Evolutionary conservation across 1,140 invertebrate genomes (phyloP), one percentile per base, ranked within the genome.

Genomic region (Cryptotermes secundus): DNA sequence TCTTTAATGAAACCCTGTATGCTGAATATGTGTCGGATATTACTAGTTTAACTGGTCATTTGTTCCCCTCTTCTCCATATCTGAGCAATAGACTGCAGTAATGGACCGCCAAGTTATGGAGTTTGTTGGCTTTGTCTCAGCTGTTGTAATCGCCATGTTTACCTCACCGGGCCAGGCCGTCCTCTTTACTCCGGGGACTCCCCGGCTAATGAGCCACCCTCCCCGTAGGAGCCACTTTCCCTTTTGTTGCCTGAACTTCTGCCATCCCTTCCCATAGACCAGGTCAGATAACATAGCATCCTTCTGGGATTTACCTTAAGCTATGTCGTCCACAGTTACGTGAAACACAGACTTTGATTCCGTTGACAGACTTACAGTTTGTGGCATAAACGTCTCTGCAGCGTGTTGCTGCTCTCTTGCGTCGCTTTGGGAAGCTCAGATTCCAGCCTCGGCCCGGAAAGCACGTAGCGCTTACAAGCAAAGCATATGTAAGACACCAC

Each of bases 141-240:
- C 45, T 49, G 45, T 72, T 31, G 59, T 72, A 72, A 72, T 72
- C 59, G 59, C 59, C 59, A 72, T 72, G 59, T 72, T 72, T 72
- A 72, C 59, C 45, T 49, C 45, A 49, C 19, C 16, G 45, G 16
- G 45, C 19, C 26, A 16, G 59, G 26, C 26, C 31, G 59, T n/a
- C 59, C 59, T 72, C 26, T 72, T 72, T n/a, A 7, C n/a, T 31
- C 59, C 26, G 59, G 59, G 59, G n/a, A 26, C n/a, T 31, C 59
- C 59, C 59, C 59, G 26, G n/a, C 59, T 72, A 72, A 72, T 72
- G 59, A 72, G 59, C 59, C 53, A 59, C 53, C 53, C 53, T 59
- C 53, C 16, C 53, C 26, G 53, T 59, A 42, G 38, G 53, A 59
- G 53, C 19, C 26, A 72, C 59, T n/a, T 72, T 26, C 59, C 59